Conservation (phyloP, 92 coral and sea anemone genomes). For the Desmophyllum pertusum region DNA sequence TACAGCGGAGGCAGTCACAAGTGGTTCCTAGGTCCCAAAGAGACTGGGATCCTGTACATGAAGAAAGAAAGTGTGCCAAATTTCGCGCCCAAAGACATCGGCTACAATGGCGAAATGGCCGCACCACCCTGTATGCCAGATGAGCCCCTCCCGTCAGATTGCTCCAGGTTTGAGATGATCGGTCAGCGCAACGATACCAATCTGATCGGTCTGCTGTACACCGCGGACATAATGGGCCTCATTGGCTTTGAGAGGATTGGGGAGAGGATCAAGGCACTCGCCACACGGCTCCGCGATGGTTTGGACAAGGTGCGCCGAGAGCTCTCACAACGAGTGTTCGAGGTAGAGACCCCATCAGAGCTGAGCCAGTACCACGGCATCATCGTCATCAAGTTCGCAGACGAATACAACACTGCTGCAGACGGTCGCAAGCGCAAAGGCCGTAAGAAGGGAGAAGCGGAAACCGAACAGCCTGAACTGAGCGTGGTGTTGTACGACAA, state of each 20-base stretch:
- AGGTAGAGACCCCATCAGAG: conserved; percentile 44
- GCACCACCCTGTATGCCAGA: conserved; percentile 45
- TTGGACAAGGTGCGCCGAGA: neutral
- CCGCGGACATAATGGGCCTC: conserved; percentile 64
- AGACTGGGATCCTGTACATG: conserved; percentile 74
- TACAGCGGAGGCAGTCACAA: conserved; percentile 66
- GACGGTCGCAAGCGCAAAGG: neutral
- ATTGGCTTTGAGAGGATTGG: conserved; percentile 60
- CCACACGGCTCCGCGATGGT: conserved; percentile 21
- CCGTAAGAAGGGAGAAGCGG: neutral
- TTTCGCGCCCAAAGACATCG: conserved; percentile 70
- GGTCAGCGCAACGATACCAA: conserved; percentile 76
- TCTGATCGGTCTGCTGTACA: conserved; percentile 62
- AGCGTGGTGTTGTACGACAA: conserved; percentile 23
- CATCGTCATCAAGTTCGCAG: conserved; percentile 33
- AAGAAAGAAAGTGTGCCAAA: conserved; percentile 45
- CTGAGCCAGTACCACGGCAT: conserved; percentile 37
- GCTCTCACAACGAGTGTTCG: neutral
- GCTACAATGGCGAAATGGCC: conserved; percentile 63
- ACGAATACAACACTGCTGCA: neutral
- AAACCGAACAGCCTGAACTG: neutral
- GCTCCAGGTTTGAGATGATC: conserved; percentile 62
- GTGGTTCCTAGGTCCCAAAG: conserved; percentile 81
- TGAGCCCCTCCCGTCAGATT: conserved; percentile 33
- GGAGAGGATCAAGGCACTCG: conserved; percentile 42